A percentile compares a stretch with the other conserved stretches of the same genome.
These are phyloP conservation scores for Corythaeola cristata DNA, from an alignment of 2,113 vertebrate species.

Conservation along the genomic window DNA sequence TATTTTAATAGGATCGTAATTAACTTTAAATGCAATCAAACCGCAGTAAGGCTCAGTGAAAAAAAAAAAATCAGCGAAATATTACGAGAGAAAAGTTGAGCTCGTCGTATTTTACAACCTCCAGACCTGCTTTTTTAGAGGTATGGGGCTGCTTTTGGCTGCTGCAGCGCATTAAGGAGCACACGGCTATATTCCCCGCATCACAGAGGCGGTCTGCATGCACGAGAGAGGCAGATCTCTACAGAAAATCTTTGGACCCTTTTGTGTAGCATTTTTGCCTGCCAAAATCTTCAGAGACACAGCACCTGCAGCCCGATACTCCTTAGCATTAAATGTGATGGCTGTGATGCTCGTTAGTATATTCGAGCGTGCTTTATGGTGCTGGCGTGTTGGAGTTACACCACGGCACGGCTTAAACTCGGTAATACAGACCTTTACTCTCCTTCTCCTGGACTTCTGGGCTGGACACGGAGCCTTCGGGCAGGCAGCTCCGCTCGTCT, in stretches of 20 bases:
- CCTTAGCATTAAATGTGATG: conserved; percentile 88
- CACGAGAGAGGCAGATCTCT: conserved; percentile 16
- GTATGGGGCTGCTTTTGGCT: conserved; percentile 68
- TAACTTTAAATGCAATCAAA: conserved; percentile 57
- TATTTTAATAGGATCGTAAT: conserved; percentile 58
- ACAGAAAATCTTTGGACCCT: conserved; percentile 12
- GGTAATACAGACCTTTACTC: conserved; percentile 96
- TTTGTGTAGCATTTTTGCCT: conserved; percentile 39
- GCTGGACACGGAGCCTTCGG: conserved; percentile 90
- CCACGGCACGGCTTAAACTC: conserved; percentile 85
- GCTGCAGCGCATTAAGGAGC: conserved; percentile 31
- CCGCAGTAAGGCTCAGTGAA: not conserved
- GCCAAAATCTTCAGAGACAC: conserved; percentile 64
- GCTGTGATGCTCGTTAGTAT: conserved; percentile 85
- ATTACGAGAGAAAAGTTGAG: conserved; percentile 45
- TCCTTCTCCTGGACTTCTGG: conserved; percentile 93
- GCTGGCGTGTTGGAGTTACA: conserved; percentile 83
- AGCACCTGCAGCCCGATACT: conserved; percentile 72
- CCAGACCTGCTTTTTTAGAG: conserved; percentile 60
- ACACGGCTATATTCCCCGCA: conserved; percentile 4
- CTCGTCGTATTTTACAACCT: conserved; percentile 67
- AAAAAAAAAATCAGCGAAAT: not conserved
- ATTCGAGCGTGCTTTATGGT: conserved; percentile 89
- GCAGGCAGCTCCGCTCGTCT: conserved; percentile 87
- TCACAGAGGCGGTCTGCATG: conserved; percentile 26